Evolutionary conservation across 2,113 vertebrate genomes (phyloP), one percentile per base, ranked within the genome.

Genomic region (Camelus dromedarius): DNA sequence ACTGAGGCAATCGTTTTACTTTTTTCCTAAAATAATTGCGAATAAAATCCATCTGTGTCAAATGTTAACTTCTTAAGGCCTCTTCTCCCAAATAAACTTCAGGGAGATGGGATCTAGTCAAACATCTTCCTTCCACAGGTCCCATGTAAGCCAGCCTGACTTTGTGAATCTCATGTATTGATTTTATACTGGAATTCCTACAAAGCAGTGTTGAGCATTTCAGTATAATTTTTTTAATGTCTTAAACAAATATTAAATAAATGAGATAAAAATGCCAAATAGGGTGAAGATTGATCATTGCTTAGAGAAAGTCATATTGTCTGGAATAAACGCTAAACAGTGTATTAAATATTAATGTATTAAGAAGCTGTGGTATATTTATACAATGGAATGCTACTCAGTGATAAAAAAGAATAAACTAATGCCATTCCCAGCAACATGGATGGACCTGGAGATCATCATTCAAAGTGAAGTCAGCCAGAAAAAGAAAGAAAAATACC

Each of bases 211-310:
- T 50, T 87, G 52, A 75, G 15, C 10, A 72, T 83, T 92, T 69
- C n/a, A 50, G 14, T 58, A 50, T 69, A 81, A 87, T 89, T 96
- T 93, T 35, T 86, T 96, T 70, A 93, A 50, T 83, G n/a, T 30
- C 62, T 95, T 91, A 89, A 92, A 86, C 32, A 30, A 82, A 79
- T 58, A 48, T 20, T 70, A 77, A 96, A 58, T 26, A 96, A 73
- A 80, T 60, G 20, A 92, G 14, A 3, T 32, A 86, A 52, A 79
- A 60, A 82, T 22, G 10, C 62, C 26, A 94, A 73, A 15, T 35
- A 66, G 5, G 14, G 16, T 70, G 48, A 95, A 95, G 8, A 92
- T 18, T 58, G 28, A 85, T 35, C 32, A 77, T 58, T 77, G 7
- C 18, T 96, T 96, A 81, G 1, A 77, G 69, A 84, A 90, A 87